These are phyloP conservation scores for Ceratina australensis DNA, from an alignment of 1,140 invertebrate species.

Conservation along the genomic window DNA sequence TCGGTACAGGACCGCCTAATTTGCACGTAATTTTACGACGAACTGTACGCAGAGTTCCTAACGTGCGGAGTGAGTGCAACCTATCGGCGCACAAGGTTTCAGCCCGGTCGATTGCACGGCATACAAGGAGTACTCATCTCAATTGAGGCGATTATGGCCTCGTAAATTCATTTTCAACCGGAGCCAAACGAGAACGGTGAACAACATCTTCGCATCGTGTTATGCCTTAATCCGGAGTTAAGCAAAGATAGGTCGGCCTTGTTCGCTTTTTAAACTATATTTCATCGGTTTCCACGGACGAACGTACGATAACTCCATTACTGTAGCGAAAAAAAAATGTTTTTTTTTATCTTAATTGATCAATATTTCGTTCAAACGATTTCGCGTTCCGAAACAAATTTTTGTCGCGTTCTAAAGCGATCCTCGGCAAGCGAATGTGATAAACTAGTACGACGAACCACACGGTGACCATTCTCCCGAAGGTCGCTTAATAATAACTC, in stretches of 20 bases:
- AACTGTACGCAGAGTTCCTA: slow-evolving; percentile 37
- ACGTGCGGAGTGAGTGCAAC: slow-evolving; percentile 49
- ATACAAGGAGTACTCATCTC: slow-evolving; percentile 62
- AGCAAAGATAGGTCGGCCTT: neutral
- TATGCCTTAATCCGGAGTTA: slow-evolving; percentile 60
- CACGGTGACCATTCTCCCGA: slow-evolving; percentile 35
- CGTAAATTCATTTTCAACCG: slow-evolving; percentile 74
- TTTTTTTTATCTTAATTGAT: too few species aligned
- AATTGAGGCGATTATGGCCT: slow-evolving; percentile 68
- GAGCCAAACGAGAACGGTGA: slow-evolving; percentile 61
- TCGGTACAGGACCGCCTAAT: slow-evolving; percentile 15
- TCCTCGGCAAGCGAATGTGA: slow-evolving; percentile 10
- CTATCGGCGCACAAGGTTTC: slow-evolving; percentile 57
- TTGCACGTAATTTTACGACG: slow-evolving; percentile 46
- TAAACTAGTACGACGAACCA: slow-evolving; percentile 35
- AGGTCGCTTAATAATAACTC: slow-evolving; percentile 60
- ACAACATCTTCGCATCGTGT: slow-evolving; percentile 26
- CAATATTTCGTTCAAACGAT: too few species aligned
- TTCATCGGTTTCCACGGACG: neutral
- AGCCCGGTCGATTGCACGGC: slow-evolving; percentile 50
- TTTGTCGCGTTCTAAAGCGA: neutral
- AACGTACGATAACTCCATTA: neutral
- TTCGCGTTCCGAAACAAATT: neutral
- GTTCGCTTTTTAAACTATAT: neutral
- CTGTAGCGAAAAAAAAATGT: too few species aligned